Evolutionary conservation across 2,888 invertebrate species (phyloP), one percentile per base, ranked within the genome.

Genomic region (Protophormia terraenovae): DNA sequence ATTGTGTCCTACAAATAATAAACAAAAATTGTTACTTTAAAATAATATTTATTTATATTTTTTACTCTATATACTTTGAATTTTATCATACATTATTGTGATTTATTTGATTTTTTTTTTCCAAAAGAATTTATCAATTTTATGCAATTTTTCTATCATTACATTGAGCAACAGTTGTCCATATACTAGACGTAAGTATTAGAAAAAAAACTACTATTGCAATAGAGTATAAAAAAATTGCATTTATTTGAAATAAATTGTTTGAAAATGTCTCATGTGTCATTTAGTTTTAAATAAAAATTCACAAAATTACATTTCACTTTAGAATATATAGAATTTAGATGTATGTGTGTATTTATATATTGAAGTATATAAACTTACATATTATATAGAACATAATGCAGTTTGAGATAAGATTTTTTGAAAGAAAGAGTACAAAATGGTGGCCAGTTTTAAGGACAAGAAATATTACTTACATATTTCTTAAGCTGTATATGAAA

Each of bases 171-270:
- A 62, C 47, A 58, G 72, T 58, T 72, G 72, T 27, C 38, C 38
- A 29, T 32, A 22, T 29, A 58, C 14, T 58, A 32, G 50, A 24
- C 10, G 19, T 24, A 24, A 16, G 6, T 4, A 45, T 16, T 3
- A 45, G 16, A 2, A 55, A 38, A n/a, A n/a, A n/a, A n/a, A 55
- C 1, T 29, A 29, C 29, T 45, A 10, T 14, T 29, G 14, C 8
- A 58, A 12, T 1, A 22, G 50, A 10, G 22, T 2, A 7, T 22
- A 50, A 12, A 58, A 72, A 60, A 47, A 79, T 73, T 60, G 50
- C 32, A 80, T 80, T 72, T 66, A 73, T 72, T 73, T 72, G 55
- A 73, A 80, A 66, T 58, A 80, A 73, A 80, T 66, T 80, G 35
- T 35, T 73, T 73, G 58, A 66, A 80, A 66, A 58, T 73, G 80